Conservation (phyloP, 2,113 vertebrate genomes). For the Pterocles orientalis region DNA sequence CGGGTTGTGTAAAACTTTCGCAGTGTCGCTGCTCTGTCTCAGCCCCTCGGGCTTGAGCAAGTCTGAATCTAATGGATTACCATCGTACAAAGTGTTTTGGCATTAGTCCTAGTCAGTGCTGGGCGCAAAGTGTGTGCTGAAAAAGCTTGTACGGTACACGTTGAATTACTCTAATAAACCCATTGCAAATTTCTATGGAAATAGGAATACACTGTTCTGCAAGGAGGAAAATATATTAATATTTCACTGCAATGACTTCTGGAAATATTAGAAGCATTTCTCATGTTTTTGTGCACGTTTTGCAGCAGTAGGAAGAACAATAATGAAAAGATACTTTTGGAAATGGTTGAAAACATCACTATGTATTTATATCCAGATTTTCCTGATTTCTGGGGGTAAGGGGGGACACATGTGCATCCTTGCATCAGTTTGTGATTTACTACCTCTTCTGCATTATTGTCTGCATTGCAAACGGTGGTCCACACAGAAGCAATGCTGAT, state of each 20-base stretch:
- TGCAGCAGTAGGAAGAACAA: not conserved
- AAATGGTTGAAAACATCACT: not conserved
- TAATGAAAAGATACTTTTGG: not conserved
- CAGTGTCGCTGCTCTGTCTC: not conserved
- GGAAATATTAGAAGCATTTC: not conserved
- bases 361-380: not conserved
- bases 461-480: constrained; percentile 27
- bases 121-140: not conserved
- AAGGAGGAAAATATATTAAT: not conserved
- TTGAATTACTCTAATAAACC: not conserved
- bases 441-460: not conserved
- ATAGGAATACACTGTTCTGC: not conserved
- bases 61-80: not conserved
- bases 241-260: not conserved
- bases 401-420: not conserved
- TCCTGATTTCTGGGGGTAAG: not conserved
- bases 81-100: not conserved
- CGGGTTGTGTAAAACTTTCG: not conserved
- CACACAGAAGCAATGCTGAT: constrained; percentile 48
- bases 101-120: not conserved
- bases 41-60: not conserved
- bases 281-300: not conserved
- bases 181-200: fast-evolving
- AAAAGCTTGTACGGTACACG: fast-evolving
- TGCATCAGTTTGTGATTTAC: not conserved